phyloP scores from a whole-genome alignment of 92 coral and sea anemone species.

The Phenganax subtilis region DNA sequence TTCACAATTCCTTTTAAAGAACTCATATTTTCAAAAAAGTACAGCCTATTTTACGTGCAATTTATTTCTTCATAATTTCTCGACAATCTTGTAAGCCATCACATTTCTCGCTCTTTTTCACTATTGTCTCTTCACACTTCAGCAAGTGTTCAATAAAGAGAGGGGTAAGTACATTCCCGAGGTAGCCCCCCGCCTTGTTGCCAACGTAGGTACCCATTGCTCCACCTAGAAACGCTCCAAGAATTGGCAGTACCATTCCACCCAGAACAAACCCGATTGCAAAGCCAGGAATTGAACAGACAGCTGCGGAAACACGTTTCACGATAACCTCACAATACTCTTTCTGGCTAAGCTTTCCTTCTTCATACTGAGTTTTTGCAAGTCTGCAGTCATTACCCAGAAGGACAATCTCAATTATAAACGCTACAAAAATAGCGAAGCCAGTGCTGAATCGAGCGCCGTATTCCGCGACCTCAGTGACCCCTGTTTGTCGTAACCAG shows the following conservation, averaged over 20 bases:
- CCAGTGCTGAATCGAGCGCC: neutral
- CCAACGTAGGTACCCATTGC: neutral
- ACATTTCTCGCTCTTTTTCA: neutral
- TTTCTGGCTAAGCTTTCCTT: neutral
- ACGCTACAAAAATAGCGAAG: neutral
- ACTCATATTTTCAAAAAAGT: too few species aligned
- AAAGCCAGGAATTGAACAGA: constrained; percentile 3
- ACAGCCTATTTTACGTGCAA: too few species aligned
- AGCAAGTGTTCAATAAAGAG: constrained; percentile 5
- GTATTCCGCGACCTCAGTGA: constrained; percentile 1
- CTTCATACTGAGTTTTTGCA: neutral
- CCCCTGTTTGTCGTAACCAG: constrained; percentile 7
- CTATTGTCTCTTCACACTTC: too few species aligned
- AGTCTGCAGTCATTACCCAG: constrained; percentile 7
- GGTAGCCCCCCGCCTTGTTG: neutral
- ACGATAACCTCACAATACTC: constrained; percentile 1
- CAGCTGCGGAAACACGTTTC: neutral
- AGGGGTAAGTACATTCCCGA: neutral
- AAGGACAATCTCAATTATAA: neutral
- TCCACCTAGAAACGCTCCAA: neutral
- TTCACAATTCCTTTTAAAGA: neutral
- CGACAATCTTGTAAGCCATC: neutral
- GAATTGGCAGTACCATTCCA: constrained; percentile 1
- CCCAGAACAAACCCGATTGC: neutral
- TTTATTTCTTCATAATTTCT: neutral